These are phyloP conservation scores for Barnardius zonarius DNA, from an alignment of 2,113 vertebrate species.

Conservation along the genomic window DNA sequence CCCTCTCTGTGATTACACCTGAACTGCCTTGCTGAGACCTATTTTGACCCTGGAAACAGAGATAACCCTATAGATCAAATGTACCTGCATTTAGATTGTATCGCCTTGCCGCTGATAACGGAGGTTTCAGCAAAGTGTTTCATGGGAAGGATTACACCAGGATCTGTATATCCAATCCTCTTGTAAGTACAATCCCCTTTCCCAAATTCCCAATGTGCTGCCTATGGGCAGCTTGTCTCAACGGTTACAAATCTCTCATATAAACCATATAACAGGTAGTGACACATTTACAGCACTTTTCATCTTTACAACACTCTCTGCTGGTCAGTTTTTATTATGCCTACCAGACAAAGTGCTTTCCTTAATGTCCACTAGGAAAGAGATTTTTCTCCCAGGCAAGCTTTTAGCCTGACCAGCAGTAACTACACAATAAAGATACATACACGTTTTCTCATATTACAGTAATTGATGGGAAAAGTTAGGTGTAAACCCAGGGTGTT, in stretches of 20 bases:
- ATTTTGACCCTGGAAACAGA: background rate
- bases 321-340: conserved; percentile 44
- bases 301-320: background rate
- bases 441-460: background rate
- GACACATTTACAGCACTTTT: conserved; percentile 51
- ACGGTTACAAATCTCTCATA: conserved; percentile 32
- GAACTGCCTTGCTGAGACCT: background rate
- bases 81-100: background rate
- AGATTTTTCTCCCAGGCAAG: background rate
- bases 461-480: conserved; percentile 6
- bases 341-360: conserved; percentile 17
- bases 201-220: background rate
- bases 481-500: background rate
- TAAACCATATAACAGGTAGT: background rate
- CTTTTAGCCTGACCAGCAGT: background rate
- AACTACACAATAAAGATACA: background rate
- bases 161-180: background rate
- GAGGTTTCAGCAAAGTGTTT: background rate
- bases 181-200: background rate
- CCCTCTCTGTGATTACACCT: background rate
- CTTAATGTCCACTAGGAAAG: background rate
- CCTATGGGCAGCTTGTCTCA: background rate
- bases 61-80: background rate
- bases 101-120: background rate
- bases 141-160: background rate